phyloP scores from a whole-genome alignment of 1,140 invertebrate genomes.

The Ylistrum balloti region DNA sequence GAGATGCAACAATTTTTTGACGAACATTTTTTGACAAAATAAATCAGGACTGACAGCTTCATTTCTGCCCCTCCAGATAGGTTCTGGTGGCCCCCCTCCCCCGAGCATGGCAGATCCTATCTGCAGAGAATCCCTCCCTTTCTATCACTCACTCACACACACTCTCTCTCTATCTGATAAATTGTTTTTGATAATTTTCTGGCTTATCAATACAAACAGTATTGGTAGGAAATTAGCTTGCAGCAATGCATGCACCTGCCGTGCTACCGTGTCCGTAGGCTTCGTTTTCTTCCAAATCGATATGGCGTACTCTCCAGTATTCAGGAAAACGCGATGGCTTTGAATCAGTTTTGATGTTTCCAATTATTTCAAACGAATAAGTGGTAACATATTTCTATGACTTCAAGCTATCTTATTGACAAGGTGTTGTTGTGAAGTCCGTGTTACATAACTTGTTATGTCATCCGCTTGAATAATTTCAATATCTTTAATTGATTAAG shows the following conservation, averaged over 20 bases:
- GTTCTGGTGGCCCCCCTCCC: not conserved
- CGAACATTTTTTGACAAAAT: conserved; percentile 22
- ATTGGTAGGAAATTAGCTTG: conserved; percentile 34
- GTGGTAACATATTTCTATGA: not conserved
- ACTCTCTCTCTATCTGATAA: conserved; percentile 13
- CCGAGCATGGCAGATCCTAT: not conserved
- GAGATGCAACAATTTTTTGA: conserved; percentile 34
- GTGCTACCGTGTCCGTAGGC: not conserved
- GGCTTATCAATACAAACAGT: conserved; percentile 34
- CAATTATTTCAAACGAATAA: conserved; percentile 3
- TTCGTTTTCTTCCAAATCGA: not conserved
- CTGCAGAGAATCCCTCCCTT: not conserved
- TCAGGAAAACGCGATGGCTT: not conserved
- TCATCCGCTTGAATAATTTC: not conserved
- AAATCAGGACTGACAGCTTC: conserved; percentile 16
- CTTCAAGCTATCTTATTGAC: not conserved
- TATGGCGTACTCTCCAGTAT: not conserved
- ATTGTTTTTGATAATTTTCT: conserved; percentile 35
- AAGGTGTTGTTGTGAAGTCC: not conserved
- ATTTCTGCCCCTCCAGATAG: not conserved
- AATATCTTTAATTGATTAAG: too few species aligned
- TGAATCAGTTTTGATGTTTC: not conserved
- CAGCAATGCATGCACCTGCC: not conserved
- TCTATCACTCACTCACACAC: conserved; percentile 25
- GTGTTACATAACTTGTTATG: too few species aligned